phyloP scores from a whole-genome alignment of 2,888 invertebrate species.

The Acronicta leporina region DNA sequence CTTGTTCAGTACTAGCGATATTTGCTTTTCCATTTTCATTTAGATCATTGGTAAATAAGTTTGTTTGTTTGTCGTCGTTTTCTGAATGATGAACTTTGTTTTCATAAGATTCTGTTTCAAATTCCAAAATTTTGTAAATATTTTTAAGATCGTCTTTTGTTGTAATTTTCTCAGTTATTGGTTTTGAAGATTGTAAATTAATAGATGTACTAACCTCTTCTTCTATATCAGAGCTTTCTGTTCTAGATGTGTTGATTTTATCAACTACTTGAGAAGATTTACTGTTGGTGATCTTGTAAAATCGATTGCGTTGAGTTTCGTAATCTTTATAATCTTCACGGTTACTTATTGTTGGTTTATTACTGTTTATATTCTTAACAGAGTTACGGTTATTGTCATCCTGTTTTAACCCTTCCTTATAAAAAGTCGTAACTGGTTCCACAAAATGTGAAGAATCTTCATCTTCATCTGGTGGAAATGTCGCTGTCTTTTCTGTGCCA shows the following conservation, averaged over 20 bases:
- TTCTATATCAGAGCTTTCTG: conserved; percentile 12
- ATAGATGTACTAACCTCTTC: conserved; percentile 11
- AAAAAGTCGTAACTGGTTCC: conserved; percentile 7
- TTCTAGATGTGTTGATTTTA: conserved; percentile 9
- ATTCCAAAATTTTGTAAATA: conserved; percentile 13
- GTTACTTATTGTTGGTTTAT: conserved; percentile 24
- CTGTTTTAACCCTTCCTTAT: conserved; percentile 17
- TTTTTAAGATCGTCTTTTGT: not conserved
- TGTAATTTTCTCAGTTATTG: conserved; percentile 2
- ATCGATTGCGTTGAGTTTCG: conserved; percentile 15
- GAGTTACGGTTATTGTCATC: conserved; percentile 15
- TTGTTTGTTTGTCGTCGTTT: conserved; percentile 12
- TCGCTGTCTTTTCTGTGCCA: conserved; percentile 17
- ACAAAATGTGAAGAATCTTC: not conserved
- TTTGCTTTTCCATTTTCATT: conserved; percentile 17
- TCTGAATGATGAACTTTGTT: conserved; percentile 14
- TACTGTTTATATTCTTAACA: conserved; percentile 7
- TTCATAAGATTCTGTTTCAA: conserved; percentile 10
- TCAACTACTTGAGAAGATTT: conserved; percentile 11
- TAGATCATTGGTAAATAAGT: conserved; percentile 10
- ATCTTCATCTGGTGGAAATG: conserved; percentile 20
- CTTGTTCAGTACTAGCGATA: conserved; percentile 25
- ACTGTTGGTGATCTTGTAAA: conserved; percentile 17
- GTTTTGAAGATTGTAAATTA: conserved; percentile 14
- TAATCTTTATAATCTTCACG: conserved; percentile 23